Evolutionary conservation across 2,888 invertebrate genomes (phyloP).

Genomic region (Magallana nippona): DNA sequence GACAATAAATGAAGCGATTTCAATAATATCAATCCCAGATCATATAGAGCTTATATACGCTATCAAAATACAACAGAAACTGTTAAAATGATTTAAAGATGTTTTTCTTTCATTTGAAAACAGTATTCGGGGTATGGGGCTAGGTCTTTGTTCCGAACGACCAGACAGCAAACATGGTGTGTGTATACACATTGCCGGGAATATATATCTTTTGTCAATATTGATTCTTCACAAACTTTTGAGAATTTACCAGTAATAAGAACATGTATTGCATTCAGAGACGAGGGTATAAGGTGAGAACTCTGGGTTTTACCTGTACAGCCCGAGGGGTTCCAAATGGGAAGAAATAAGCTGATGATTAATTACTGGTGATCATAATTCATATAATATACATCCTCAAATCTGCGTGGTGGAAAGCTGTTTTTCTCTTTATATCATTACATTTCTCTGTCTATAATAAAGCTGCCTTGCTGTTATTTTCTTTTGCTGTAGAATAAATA

Average conservation of each 20-base stretch:
- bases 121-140: constrained; percentile 1
- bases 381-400: constrained; percentile 1
- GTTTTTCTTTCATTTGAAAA: constrained; percentile 19
- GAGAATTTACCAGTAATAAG: constrained; percentile 19
- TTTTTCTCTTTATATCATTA: too few species aligned
- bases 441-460: too few species aligned
- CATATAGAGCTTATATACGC: neutral
- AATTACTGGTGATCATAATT: constrained; percentile 2
- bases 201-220: constrained; percentile 24
- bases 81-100: constrained; percentile 25
- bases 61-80: constrained; percentile 16
- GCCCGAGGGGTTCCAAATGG: constrained; percentile 16
- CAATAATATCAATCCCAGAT: neutral
- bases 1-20: neutral
- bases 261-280: neutral
- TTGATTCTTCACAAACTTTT: constrained; percentile 35
- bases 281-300: neutral
- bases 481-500: too few species aligned
- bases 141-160: neutral
- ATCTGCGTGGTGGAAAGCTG: neutral
- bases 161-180: neutral
- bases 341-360: neutral
- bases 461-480: too few species aligned
- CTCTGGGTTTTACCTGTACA: constrained; percentile 4
- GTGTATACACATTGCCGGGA: neutral